A percentile compares a stretch with the other conserved stretches of the same genome.
Evolutionary conservation across 2,888 invertebrate species (phyloP).

Genomic region (Matsumyia berberina): DNA sequence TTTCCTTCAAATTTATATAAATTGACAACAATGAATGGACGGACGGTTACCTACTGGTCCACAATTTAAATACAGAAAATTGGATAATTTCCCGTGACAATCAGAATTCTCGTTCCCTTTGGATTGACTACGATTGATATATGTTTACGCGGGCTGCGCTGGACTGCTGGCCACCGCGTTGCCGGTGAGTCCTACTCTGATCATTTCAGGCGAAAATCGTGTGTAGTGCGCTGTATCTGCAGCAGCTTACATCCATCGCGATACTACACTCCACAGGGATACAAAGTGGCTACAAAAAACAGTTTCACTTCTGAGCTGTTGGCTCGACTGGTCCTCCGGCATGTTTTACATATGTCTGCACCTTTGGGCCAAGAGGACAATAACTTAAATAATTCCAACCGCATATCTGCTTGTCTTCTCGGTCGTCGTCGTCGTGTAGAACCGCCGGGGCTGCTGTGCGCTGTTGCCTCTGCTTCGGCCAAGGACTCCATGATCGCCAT

Average conservation of each 20-base stretch:
- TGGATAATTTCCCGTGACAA: constrained; percentile 84
- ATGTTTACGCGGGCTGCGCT: constrained; percentile 78
- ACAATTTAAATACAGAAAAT: constrained; percentile 84
- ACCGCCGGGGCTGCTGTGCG: constrained; percentile 49
- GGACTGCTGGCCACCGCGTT: constrained; percentile 62
- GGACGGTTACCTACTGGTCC: constrained; percentile 70
- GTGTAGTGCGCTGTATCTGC: constrained; percentile 64
- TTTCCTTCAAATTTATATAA: constrained; percentile 79
- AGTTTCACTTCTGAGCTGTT: constrained; percentile 75
- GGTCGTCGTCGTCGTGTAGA: constrained; percentile 56
- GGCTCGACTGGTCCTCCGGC: constrained; percentile 79
- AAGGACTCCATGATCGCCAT: constrained; percentile 75
- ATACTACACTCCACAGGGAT: constrained; percentile 58
- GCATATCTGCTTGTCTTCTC: constrained; percentile 75
- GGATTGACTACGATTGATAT: constrained; percentile 82
- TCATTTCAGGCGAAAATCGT: constrained; percentile 72
- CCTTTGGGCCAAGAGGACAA: constrained; percentile 79
- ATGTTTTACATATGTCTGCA: constrained; percentile 84
- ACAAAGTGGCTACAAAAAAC: constrained; percentile 75
- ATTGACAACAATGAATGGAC: constrained; percentile 80
- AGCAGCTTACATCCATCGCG: constrained; percentile 64
- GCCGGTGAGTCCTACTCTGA: constrained; percentile 65
- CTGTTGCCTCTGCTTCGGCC: constrained; percentile 29
- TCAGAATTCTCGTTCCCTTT: constrained; percentile 78
- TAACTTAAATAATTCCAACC: constrained; percentile 81